These are phyloP conservation scores for Octomys mimax DNA, from an alignment of 2,797 vertebrate genomes.

Conservation along the genomic window DNA sequence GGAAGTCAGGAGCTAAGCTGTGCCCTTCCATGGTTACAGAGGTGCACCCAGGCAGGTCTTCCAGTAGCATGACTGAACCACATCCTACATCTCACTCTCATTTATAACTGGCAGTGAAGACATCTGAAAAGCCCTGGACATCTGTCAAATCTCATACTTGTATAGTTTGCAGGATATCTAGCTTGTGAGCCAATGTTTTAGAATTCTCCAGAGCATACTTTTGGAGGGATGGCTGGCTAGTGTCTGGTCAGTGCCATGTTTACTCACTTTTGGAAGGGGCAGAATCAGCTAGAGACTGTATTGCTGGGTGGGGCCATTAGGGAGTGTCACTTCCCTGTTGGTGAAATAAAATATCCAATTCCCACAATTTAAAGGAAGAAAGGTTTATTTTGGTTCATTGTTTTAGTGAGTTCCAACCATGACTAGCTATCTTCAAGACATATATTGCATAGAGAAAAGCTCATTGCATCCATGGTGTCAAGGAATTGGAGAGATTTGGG, in stretches of 20 bases:
- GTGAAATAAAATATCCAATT: neutral
- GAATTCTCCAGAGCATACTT: neutral
- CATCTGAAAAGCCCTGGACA: neutral
- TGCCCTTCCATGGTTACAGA: neutral
- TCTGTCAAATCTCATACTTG: neutral
- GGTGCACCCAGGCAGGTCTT: neutral
- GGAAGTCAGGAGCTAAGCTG: neutral
- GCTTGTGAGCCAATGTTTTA: neutral
- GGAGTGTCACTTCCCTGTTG: neutral
- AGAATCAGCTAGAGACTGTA: neutral
- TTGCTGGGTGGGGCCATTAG: neutral
- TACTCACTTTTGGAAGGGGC: neutral
- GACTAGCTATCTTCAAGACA: neutral
- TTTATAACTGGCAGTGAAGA: neutral
- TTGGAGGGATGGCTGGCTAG: neutral
- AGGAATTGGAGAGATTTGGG: neutral
- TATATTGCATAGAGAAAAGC: neutral
- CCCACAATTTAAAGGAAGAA: neutral
- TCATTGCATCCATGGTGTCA: neutral
- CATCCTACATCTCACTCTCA: neutral
- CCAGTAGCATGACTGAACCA: neutral
- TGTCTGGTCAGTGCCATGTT: neutral
- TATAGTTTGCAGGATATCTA: neutral
- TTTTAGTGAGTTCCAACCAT: neutral
- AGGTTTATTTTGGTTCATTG: neutral